Evolutionary conservation across 2,113 vertebrate species (phyloP), one percentile per base, ranked within the genome.

Genomic region (Phoenicopterus ruber): DNA sequence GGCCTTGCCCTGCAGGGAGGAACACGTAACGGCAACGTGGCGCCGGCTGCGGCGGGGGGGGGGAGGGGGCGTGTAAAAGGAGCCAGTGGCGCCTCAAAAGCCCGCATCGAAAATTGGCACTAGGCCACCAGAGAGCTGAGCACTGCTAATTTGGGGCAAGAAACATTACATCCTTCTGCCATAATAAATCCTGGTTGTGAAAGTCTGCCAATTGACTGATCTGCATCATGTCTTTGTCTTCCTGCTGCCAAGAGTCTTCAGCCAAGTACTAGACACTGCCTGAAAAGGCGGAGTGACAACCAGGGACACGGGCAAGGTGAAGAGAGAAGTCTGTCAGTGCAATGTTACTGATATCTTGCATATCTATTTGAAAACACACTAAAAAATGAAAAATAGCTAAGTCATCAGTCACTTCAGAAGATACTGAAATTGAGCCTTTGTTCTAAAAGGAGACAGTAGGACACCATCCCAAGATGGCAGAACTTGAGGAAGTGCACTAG

Each of bases 101-200:
- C 46, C 46, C 17, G 42, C 42, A 11, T 44, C 42, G 15, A 44
- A 44, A 1, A 13, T 2, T n/a, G 58, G 32, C 58, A 1, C 25
- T 4, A 1, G 44, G 58, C 22, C 44, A 2, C 5, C 3, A 2
- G 17, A 19, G 55, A 82, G 20, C 20, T 59, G 17, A 2, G 44
- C 3, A 28, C 47, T 31, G 76, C 25, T 2, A 1, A 22, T 13
- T 2, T 1, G 49, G 71, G 28, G 3, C 9, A 59, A 4, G 40
- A 49, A 65, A 20, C 19, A 6, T 0, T 9, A 4, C 6, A 6
- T 17, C 72, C 44, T 58, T 13, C 10, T 42, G 72, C 69, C 13
- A 0, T 11, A 2, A 19, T n/a, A 40, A 89, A 50, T 49, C 21
- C 24, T 9, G 65, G 7, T 40, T 66, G 57, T 28, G 46, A 55